Percentiles rank a stretch among this genome's conserved stretches.
phyloP scores from a whole-genome alignment of 2,888 invertebrate species.

The Fissipunctia ypsillon region DNA sequence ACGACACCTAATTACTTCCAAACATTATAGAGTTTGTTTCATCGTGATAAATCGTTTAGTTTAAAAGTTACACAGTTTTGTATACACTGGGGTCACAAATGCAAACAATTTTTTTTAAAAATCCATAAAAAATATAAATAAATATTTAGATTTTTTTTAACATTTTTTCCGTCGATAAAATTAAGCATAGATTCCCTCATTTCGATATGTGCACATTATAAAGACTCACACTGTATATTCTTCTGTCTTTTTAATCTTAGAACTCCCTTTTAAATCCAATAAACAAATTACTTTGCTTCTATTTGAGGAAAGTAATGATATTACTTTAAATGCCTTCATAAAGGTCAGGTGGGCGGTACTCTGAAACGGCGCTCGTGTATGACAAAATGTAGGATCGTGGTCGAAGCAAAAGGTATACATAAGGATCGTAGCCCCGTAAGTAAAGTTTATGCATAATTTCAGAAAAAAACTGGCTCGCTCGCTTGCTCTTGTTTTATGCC shows the following conservation, averaged over 20 bases:
- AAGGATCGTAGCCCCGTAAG: conserved; percentile 2
- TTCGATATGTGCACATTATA: too few species aligned
- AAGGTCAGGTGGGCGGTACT: conserved; percentile 7
- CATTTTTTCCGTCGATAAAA: too few species aligned
- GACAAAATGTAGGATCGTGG: conserved; percentile 6
- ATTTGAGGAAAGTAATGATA: background rate
- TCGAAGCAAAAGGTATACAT: conserved; percentile 10
- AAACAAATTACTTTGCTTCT: conserved; percentile 1
- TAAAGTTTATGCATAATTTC: conserved; percentile 7
- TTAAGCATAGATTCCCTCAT: too few species aligned
- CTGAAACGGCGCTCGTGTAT: background rate
- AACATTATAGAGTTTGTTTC: too few species aligned
- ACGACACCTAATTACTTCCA: too few species aligned
- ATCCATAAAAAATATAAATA: too few species aligned
- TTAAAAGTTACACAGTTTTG: too few species aligned
- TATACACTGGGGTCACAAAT: too few species aligned
- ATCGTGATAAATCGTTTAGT: too few species aligned
- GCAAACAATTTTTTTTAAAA: too few species aligned
- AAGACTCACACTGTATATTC: too few species aligned
- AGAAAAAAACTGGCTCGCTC: background rate
- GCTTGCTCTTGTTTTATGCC: background rate
- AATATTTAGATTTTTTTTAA: too few species aligned
- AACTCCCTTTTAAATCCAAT: background rate
- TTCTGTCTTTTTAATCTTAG: background rate
- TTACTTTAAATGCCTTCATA: conserved; percentile 2